phyloP scores from a whole-genome alignment of 2,113 vertebrate species.

The Oryzias woworae region DNA sequence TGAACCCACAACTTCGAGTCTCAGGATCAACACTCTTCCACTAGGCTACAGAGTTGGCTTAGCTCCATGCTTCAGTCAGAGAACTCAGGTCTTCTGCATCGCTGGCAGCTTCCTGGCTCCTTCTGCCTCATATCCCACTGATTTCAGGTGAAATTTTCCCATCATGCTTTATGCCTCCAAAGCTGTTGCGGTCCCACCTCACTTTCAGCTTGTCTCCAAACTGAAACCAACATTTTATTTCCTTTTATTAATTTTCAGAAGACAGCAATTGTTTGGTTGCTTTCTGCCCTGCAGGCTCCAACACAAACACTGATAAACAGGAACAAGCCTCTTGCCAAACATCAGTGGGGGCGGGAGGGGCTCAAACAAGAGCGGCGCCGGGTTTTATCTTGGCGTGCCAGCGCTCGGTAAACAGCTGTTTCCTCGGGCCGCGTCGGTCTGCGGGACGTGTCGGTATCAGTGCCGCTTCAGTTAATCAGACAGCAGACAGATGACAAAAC shows the following conservation, averaged over 20 bases:
- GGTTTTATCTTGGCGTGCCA: conserved; percentile 52
- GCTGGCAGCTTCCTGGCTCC: no score
- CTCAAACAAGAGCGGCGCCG: conserved; percentile 46
- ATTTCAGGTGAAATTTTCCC: neutral
- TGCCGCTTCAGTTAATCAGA: conserved; percentile 51
- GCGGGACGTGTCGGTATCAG: conserved; percentile 45
- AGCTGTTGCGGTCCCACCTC: conserved; percentile 1
- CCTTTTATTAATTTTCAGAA: conserved; percentile 30
- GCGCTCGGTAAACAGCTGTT: conserved; percentile 54
- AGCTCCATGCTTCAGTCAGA: no score
- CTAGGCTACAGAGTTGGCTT: no score
- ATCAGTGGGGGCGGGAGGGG: conserved; percentile 52
- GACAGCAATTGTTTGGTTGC: conserved; percentile 33
- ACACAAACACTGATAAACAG: conserved; percentile 54
- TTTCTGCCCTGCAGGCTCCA: conserved; percentile 19
- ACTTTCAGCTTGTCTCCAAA: conserved; percentile 4
- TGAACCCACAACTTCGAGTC: no score
- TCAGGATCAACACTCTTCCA: no score
- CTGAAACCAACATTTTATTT: conserved; percentile 16
- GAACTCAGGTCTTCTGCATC: no score
- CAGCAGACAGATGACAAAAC: conserved; percentile 52
- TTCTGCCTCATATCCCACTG: neutral
- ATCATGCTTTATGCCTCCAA: neutral
- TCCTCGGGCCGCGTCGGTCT: conserved; percentile 35
- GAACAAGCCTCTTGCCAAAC: conserved; percentile 50